Percentiles rank a stretch among this genome's conserved stretches.
phyloP scores from a whole-genome alignment of 2,888 invertebrate genomes.

The Mesorhabditis spiculigera region DNA sequence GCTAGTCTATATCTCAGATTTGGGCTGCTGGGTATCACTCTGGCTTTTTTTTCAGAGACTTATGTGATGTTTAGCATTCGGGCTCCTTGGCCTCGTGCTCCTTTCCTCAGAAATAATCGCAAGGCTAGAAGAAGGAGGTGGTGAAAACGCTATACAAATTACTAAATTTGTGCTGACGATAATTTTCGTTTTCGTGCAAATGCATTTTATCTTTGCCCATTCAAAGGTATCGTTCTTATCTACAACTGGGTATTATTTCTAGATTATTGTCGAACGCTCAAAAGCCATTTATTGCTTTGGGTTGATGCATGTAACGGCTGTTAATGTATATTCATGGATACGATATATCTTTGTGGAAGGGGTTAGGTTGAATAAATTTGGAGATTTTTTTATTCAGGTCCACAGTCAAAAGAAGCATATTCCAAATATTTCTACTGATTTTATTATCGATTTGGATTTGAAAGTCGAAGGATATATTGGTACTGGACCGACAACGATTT shows the following conservation, averaged over 20 bases:
- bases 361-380: neutral
- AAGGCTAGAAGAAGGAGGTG: neutral
- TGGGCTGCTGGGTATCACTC: neutral
- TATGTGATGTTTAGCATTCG: neutral
- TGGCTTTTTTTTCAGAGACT: neutral
- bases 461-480: neutral
- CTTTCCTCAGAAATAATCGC: neutral
- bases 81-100: neutral
- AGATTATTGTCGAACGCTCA: constrained; percentile 2
- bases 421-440: neutral
- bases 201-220: neutral
- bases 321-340: neutral
- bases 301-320: constrained; percentile 1
- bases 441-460: neutral
- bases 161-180: neutral
- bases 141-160: neutral
- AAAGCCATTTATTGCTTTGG: neutral
- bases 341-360: neutral
- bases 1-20: constrained; percentile 1
- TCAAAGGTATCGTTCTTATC: neutral
- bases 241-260: neutral
- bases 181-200: neutral
- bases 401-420: neutral
- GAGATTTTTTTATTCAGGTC: neutral
- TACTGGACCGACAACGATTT: neutral